Evolutionary conservation across 2,888 invertebrate species (phyloP), one percentile per base, ranked within the genome.

Genomic region (Calameuta pallipes): DNA sequence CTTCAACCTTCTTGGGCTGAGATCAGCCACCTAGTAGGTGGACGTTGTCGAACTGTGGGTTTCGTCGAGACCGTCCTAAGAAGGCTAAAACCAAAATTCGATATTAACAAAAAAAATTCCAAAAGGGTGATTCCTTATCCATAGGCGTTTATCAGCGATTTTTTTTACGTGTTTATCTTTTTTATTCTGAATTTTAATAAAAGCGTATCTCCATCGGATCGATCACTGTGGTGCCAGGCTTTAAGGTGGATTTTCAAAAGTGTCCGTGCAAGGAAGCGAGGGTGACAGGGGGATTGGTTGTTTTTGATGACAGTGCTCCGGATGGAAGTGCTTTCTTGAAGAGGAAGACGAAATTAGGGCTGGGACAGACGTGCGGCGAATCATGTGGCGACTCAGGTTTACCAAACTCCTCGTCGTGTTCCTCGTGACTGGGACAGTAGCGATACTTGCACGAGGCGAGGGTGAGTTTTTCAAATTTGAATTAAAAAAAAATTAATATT

Each of bases 321-420:
- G 6, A 70, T 70, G 31, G 70, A 31, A 70, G 70, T 70, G 70
- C 35, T 74, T 13, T 74, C 9, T 35, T 31, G n/a, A 33, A 33
- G 33, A 30, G 70, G 70, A 70, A 70, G 30, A 70, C 30, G 1
- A 30, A 30, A 33, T 13, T 70, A 70, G n/a, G 70, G 33, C 4
- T 12, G 33, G 35, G n/a, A 33, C 74, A 33, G 30, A 74, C 35
- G n/a, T n/a, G 74, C 3, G 85, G 78, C 78, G 80, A 81, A 84
- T 86, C 73, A 87, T 87, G 87, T 87, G 87, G 88, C 84, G 85
- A 80, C 85, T 86, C 73, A 85, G 86, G 86, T 86, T 87, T 83
- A 87, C 87, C 69, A 87, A 86, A 78, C 80, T 87, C 41, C 79
- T 87, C 73, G 78, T 76, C 41, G 77, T 77, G 34, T 31, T 82